Percentiles rank a stretch among this genome's conserved stretches.
Evolutionary conservation across 2,888 invertebrate genomes (phyloP).

Genomic region (Caenorhabditis sp.): DNA sequence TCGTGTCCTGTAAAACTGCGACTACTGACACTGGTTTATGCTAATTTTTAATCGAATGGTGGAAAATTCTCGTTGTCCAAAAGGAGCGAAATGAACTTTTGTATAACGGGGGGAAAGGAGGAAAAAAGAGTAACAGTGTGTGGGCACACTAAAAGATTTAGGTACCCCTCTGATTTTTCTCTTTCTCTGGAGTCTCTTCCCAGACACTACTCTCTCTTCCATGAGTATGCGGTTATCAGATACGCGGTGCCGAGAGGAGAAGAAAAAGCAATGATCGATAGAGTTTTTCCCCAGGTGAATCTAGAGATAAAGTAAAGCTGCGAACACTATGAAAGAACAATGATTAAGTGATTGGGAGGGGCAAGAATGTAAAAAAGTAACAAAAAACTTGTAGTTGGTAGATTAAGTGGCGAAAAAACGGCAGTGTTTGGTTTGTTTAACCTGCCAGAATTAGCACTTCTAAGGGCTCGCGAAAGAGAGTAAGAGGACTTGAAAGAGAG

Average conservation of each 20-base stretch:
- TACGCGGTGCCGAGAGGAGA: conserved; percentile 46
- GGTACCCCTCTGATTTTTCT: conserved; percentile 6
- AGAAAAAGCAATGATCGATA: conserved; percentile 42
- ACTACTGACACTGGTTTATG: conserved; percentile 57
- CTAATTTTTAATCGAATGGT: conserved; percentile 22
- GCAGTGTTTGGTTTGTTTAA: conserved; percentile 57
- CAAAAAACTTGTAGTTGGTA: conserved; percentile 29
- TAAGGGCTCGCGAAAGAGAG: conserved; percentile 21
- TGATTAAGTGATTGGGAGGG: conserved; percentile 37
- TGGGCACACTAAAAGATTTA: conserved; percentile 8
- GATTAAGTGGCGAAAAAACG: conserved; percentile 43
- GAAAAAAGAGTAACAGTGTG: conserved; percentile 1
- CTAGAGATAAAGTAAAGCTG: conserved; percentile 21
- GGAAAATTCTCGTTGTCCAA: conserved; percentile 11
- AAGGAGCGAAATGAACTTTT: conserved; percentile 50
- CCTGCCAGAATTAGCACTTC: conserved; percentile 59
- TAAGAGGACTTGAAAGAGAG: conserved; percentile 29
- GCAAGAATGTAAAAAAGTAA: conserved; percentile 14
- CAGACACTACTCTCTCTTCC: conserved; percentile 16
- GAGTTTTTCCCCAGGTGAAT: conserved; percentile 24
- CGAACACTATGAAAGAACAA: conserved; percentile 27
- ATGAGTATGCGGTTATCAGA: conserved; percentile 58
- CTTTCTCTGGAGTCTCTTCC: conserved; percentile 19
- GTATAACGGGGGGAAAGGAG: conserved; percentile 7
- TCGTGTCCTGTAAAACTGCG: conserved; percentile 4